A percentile compares a stretch with the other conserved stretches of the same genome.
Evolutionary conservation across 2,888 invertebrate genomes (phyloP).

Genomic region (Andricus curvator): DNA sequence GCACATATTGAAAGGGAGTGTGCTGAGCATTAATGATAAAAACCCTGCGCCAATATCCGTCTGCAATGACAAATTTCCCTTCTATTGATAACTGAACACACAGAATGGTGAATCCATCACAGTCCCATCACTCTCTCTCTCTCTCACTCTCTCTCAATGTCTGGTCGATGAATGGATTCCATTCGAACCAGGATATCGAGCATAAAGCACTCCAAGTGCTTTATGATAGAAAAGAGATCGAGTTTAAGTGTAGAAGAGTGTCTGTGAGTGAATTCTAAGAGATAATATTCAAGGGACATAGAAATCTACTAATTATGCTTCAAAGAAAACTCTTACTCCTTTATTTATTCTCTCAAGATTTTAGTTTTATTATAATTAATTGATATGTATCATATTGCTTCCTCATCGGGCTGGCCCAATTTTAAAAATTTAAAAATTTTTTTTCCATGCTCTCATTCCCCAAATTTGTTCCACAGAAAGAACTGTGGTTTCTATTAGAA

Average conservation of each 20-base stretch:
- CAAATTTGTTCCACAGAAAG: too few relatives aligned
- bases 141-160: constrained; percentile 3
- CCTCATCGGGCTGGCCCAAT: too few relatives aligned
- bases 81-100: constrained; percentile 18
- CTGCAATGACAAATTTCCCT: constrained; percentile 46
- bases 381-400: too few relatives aligned
- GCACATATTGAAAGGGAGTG: background rate
- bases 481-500: too few relatives aligned
- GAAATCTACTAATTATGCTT: background rate
- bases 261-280: background rate
- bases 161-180: constrained; percentile 44
- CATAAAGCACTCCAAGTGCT: constrained; percentile 23
- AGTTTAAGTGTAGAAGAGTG: constrained; percentile 3
- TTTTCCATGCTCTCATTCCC: too few relatives aligned
- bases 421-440: too few relatives aligned
- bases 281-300: background rate
- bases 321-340: background rate
- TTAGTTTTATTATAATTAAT: too few relatives aligned
- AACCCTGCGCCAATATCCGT: constrained; percentile 5
- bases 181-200: constrained; percentile 45
- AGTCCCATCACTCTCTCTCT: constrained; percentile 4
- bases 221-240: constrained; percentile 27
- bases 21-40: constrained; percentile 29
- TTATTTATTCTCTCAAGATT: too few relatives aligned
- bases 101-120: constrained; percentile 43